A percentile compares a stretch with the other conserved stretches of the same genome.
Conservation (phyloP, 2,888 invertebrate genomes). For the Lasioglossum morio region DNA sequence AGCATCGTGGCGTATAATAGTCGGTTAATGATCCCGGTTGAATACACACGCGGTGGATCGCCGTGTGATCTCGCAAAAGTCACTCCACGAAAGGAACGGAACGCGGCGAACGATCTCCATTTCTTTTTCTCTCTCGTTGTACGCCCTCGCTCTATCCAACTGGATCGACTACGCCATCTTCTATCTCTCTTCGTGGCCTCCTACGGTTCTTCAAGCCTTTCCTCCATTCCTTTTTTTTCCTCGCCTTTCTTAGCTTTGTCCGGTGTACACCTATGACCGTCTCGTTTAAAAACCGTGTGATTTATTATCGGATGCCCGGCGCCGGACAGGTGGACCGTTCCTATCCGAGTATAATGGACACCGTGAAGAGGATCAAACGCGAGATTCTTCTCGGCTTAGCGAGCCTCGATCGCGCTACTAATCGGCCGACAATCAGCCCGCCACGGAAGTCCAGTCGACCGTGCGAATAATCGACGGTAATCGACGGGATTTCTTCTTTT, state of each 20-base stretch:
- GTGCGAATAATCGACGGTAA: slow-evolving; percentile 62
- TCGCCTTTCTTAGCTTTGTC: slow-evolving; percentile 6
- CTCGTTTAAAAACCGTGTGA: slow-evolving; percentile 71
- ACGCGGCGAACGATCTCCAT: slow-evolving; percentile 46
- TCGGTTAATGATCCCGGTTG: slow-evolving; percentile 75
- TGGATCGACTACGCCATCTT: not conserved
- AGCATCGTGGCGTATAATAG: slow-evolving; percentile 69
- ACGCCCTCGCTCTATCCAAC: slow-evolving; percentile 8
- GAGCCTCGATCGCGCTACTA: slow-evolving; percentile 55
- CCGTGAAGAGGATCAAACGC: slow-evolving; percentile 56
- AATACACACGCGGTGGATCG: slow-evolving; percentile 73
- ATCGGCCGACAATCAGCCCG: slow-evolving; percentile 65
- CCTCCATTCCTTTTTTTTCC: not conserved
- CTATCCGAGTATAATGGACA: slow-evolving; percentile 62
- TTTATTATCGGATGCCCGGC: slow-evolving; percentile 73
- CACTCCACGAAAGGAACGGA: slow-evolving; percentile 30
- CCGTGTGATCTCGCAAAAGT: slow-evolving; percentile 59
- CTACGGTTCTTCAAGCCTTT: slow-evolving; percentile 37
- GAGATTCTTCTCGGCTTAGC: slow-evolving; percentile 59
- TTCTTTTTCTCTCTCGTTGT: slow-evolving; percentile 14
- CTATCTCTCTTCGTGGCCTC: slow-evolving; percentile 40
- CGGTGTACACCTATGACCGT: slow-evolving; percentile 21
- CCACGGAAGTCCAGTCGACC: slow-evolving; percentile 56
- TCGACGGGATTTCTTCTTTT: slow-evolving; percentile 33
- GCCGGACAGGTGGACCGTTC: slow-evolving; percentile 76